Base-by-base conservation (phyloP, 2,797 vertebrate species). In the Erethizon dorsatum region DNA sequence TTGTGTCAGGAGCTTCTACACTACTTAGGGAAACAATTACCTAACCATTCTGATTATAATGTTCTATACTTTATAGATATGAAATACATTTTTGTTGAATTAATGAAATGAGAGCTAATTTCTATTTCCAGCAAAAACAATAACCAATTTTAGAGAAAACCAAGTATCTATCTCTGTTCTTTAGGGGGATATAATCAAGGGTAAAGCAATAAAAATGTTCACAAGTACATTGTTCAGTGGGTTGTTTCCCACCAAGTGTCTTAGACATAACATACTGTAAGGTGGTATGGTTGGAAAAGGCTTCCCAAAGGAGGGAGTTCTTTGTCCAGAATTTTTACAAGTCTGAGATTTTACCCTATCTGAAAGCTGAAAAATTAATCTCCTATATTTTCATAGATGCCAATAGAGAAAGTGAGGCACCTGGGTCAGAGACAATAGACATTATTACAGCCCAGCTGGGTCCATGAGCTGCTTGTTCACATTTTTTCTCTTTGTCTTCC, bases 1-100 rank as follows among this genome's bases (percentile, higher is more conserved):
- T 28, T 71, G 65, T 63, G 4, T 57, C 18, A 96, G 26, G 80
- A 28, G 7, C 1, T 57, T 88, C 88, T 61, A n/a, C 6, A 17
- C 9, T 18, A 47, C 14, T 83, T 88, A 95, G 71, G 22, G 13
- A 91, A 94, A 77, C 92, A 93, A 92, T 85, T 92, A 86, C 63
- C 52, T 91, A 88, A 95, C 57, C 77, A 96, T 90, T 88, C 65
- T 88, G 47, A 87, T 50, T 33, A 26, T 77, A 84, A 82, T 91
- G 65, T 28, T 50, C 52, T 94, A 85, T 7, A 56, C 45, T 91
- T 97, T 94, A 85, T 61, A 96, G 54, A 88, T 17, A 91, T 67
- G 78, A n/a, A 90, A 57, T 80, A 79, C 31, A 86, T 82, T 91
- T 96, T 96, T 93, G n/a, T 73, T 88, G 24, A 92, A 78, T 96